These are phyloP conservation scores for Fulica atra DNA, from an alignment of 2,113 vertebrate species.

Conservation along the genomic window DNA sequence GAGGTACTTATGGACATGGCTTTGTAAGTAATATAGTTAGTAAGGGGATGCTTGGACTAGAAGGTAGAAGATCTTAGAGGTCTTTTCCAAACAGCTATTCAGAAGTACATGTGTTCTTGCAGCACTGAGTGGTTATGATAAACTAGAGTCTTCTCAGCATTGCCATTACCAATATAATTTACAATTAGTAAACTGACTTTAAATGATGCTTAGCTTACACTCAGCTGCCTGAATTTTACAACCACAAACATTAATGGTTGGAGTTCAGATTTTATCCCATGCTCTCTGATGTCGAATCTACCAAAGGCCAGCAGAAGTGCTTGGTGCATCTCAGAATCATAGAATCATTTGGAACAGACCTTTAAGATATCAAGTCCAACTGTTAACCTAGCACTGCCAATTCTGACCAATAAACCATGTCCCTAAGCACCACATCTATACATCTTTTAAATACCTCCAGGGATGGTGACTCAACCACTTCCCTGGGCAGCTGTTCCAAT, in stretches of 20 bases:
- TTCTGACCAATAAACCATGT: too few species aligned
- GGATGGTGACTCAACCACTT: too few species aligned
- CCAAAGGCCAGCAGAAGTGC: neutral
- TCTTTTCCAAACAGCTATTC: neutral
- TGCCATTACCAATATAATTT: neutral
- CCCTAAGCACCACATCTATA: too few species aligned
- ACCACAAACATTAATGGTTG: neutral
- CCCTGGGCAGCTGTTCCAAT: too few species aligned
- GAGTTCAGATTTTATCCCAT: neutral
- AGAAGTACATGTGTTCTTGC: neutral
- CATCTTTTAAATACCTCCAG: too few species aligned
- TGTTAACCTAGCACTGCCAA: too few species aligned
- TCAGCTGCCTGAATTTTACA: neutral
- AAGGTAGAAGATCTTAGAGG: too few species aligned
- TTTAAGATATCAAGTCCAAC: too few species aligned
- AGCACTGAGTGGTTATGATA: neutral
- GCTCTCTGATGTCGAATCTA: neutral
- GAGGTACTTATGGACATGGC: too few species aligned
- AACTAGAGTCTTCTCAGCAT: neutral
- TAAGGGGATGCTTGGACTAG: too few species aligned
- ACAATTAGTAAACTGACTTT: neutral
- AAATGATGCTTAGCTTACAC: neutral
- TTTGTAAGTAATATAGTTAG: too few species aligned
- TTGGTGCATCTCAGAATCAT: neutral
- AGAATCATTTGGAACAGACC: too few species aligned